Evolutionary conservation across 1,140 invertebrate species (phyloP).

Genomic region (Mamestra configurata): DNA sequence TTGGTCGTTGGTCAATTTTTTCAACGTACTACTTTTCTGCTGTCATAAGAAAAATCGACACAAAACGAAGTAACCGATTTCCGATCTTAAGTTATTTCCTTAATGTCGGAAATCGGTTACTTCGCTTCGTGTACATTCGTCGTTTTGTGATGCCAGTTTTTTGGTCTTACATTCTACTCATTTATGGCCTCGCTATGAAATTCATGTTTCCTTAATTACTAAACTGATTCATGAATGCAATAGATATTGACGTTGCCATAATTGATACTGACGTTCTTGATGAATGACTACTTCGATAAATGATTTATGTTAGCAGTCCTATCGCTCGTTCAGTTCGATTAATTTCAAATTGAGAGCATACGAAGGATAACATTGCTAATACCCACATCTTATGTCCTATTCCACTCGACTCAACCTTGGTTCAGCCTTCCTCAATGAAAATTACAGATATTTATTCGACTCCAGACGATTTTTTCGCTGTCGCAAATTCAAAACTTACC

Average conservation of each 20-base stretch:
- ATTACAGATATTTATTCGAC: no score
- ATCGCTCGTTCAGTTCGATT: not conserved
- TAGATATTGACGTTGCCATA: constrained; percentile 6
- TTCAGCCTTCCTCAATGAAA: no score
- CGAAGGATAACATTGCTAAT: not conserved
- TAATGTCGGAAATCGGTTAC: no score
- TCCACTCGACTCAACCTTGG: no score
- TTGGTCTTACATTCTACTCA: not conserved
- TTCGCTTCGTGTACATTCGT: no score
- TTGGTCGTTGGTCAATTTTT: not conserved
- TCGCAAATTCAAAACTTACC: no score
- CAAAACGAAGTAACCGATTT: no score
- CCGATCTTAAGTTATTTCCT: no score
- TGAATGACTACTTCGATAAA: constrained; percentile 2
- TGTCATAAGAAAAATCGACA: no score
- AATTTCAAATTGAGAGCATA: constrained; percentile 10
- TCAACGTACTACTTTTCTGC: not conserved
- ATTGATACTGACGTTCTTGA: constrained; percentile 9
- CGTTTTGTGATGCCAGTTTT: no score
- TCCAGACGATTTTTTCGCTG: no score
- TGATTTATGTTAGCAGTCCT: not conserved
- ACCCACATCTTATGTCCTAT: not conserved
- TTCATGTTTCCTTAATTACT: constrained; percentile 3
- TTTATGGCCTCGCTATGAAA: not conserved
- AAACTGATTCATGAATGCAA: constrained; percentile 15